Base-by-base conservation (phyloP, 2,113 vertebrate genomes). In the Aptenodytes forsteri region DNA sequence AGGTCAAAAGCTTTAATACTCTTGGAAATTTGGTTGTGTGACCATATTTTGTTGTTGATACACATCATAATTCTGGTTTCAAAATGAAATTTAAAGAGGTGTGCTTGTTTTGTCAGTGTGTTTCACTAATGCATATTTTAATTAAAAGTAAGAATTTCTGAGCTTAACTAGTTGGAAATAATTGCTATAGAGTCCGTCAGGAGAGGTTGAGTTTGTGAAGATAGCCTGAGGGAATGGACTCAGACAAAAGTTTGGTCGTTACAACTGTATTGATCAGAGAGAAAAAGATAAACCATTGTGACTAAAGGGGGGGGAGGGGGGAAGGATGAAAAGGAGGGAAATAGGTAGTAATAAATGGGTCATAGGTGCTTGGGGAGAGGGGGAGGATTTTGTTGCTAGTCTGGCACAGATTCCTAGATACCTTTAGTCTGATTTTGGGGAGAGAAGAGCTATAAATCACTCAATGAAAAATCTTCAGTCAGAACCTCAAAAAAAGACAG, bases 151-250 rank as follows among this genome's bases (percentile, higher is more conserved):
- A 86, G 22, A 54, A 64, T 52, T 89, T 75, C 14, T 62, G 36
- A 40, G 5, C 21, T 78, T 38, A 89, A 2, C 7, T 70, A 17
- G 29, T 29, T 78, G n/a, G 38, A 86, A 81, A 66, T 73, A 92
- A 40, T 59, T 59, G 29, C 52, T 83, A 0, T 19, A 10, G 26
- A 38, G 42, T 79, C 1, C 1, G 16, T 0, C 4, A 29, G 36
- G 42, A 89, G 58, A 59, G 21, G 14, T 12, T 78, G 50, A 81
- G 27, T 29, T 94, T 94, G 16, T 75, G 55, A 84, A 40, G 21
- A 52, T 10, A 78, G 42, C 76, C 23, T 87, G 67, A 62, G 46
- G 79, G 65, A 94, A 62, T 27, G 30, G 14, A 26, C 32, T 78
- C 16, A 14, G 47, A n/a, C 32, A 64, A 29, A 93, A 73, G 21